Evolutionary conservation across 2,888 invertebrate genomes (phyloP), one percentile per base, ranked within the genome.

Genomic region (Pandemis heparana): DNA sequence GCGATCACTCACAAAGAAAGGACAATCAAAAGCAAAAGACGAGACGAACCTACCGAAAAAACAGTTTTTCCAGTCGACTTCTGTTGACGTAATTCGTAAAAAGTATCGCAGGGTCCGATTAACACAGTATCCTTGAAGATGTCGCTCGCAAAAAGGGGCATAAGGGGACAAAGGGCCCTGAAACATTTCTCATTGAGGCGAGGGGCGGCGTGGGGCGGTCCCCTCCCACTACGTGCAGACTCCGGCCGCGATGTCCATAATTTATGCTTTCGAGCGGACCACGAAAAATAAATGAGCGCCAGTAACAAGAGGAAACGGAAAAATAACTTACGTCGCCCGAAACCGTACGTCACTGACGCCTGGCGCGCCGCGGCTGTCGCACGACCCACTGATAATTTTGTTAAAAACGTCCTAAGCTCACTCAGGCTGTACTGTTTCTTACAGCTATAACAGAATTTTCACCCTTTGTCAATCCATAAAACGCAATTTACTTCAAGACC

Each of bases 81-180:
- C 82, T 81, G 82, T 79, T 81, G 81, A 81, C 82, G 81, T 80
- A 82, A 84, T 85, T 87, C 84, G 84, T 85, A 88, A 89, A 91
- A 90, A 90, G 83, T 88, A 89, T 89, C 85, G 83, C 86, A 80
- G 85, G 86, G 86, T 88, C 89, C 91, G 92, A 92, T 92, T 93
- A 93, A 91, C 91, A 92, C 91, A 89, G 92, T 92, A 93, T 93
- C 92, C 94, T 93, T 92, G 91, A 92, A 91, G 92, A 92, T 86
- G 89, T 91, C 92, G 85, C 87, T 87, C 87, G 85, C 91, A 92
- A 92, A 92, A 92, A 90, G 88, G 89, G 89, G 86, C 89, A 88
- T 82, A 85, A 88, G 89, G 88, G 91, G 89, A 91, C 89, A 91
- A 90, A 90, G 87, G 89, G 88, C 85, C 86, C 90, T 85, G 90